Evolutionary conservation across 1,140 invertebrate genomes (phyloP).

Genomic region (Tetragonula clypearis): DNA sequence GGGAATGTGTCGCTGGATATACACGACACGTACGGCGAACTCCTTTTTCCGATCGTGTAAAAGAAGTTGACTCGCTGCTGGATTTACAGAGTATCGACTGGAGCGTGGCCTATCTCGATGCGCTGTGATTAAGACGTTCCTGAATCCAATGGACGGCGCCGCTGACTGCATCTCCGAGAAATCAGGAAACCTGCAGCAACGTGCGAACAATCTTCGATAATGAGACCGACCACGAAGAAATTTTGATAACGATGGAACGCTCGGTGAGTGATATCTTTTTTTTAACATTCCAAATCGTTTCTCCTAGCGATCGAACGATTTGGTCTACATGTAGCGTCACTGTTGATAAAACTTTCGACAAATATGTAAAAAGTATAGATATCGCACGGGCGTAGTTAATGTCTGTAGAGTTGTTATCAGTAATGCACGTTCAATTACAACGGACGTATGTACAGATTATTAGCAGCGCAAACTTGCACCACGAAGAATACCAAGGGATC

Average conservation of each 20-base stretch:
- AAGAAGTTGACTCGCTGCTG: conserved; percentile 56
- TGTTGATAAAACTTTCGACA: not conserved
- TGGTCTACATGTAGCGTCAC: not conserved
- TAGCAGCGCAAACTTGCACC: not conserved
- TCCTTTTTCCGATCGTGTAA: conserved; percentile 56
- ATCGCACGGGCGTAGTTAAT: not conserved
- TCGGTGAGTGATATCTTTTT: not conserved
- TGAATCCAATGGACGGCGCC: not conserved
- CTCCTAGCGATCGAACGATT: not conserved
- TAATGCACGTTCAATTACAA: conserved; percentile 4
- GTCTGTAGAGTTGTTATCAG: not conserved
- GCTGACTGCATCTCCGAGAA: conserved; percentile 22
- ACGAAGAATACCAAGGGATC: not conserved
- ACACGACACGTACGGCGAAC: conserved; percentile 57
- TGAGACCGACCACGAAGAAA: not conserved
- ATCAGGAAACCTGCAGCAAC: not conserved
- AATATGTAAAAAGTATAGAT: not conserved
- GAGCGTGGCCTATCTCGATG: conserved; percentile 25
- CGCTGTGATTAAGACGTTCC: conserved; percentile 57
- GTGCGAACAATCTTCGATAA: conserved; percentile 6
- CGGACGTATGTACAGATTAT: not conserved
- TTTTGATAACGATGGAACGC: not conserved
- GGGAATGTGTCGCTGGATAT: conserved; percentile 48
- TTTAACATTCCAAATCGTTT: too few relatives aligned
- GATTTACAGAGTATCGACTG: conserved; percentile 56